Conservation (phyloP, 1,140 invertebrate genomes). For the Diorhabda carinulata region DNA sequence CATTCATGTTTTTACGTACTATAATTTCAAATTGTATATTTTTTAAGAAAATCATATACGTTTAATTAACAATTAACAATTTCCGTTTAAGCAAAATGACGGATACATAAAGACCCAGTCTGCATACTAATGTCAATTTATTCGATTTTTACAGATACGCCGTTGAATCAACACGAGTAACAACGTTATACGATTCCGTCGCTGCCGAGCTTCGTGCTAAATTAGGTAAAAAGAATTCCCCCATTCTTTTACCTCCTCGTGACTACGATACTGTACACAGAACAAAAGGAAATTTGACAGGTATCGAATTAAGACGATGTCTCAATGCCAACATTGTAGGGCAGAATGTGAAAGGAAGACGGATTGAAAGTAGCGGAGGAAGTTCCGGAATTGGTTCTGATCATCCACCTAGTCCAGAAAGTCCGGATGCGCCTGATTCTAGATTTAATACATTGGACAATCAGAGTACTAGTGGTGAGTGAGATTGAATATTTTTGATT, state of each 20-base stretch:
- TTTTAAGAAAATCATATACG: no score
- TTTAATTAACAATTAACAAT: no score
- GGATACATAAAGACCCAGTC: no score
- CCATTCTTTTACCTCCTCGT: constrained; percentile 82
- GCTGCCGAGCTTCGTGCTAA: constrained; percentile 88
- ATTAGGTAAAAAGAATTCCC: constrained; percentile 69
- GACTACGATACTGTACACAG: constrained; percentile 90
- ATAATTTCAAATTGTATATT: no score
- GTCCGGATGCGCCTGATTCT: constrained; percentile 48
- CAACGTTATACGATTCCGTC: constrained; percentile 81
- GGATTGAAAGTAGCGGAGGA: constrained; percentile 53
- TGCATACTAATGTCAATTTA: no score
- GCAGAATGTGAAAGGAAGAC: constrained; percentile 51
- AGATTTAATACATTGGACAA: constrained; percentile 44
- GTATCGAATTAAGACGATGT: constrained; percentile 72
- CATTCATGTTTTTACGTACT: no score
- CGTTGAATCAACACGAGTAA: constrained; percentile 51
- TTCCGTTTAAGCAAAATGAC: no score
- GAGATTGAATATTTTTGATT: no score
- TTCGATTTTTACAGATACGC: constrained; percentile 29
- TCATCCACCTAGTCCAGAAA: constrained; percentile 74
- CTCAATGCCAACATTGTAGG: constrained; percentile 70
- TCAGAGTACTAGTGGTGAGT: constrained; percentile 56
- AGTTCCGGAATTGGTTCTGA: constrained; percentile 83
- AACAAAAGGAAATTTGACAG: constrained; percentile 76